These are phyloP conservation scores for Cyclura pinguis DNA, from an alignment of 2,797 vertebrate species.

Conservation along the genomic window DNA sequence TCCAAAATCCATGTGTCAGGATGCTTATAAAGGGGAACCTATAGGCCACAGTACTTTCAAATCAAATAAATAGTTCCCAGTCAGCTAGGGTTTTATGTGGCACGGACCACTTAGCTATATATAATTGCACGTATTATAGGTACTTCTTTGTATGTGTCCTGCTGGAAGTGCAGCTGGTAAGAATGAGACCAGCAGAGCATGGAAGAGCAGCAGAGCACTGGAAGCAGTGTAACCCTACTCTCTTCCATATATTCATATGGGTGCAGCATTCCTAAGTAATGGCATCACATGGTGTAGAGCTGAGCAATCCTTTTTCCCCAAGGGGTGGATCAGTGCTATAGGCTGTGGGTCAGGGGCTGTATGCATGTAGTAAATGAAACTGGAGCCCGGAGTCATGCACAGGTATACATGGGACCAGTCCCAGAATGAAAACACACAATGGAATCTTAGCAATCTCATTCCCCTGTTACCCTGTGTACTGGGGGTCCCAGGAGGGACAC, in stretches of 20 bases:
- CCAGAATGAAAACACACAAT: not conserved
- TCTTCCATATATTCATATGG: not conserved
- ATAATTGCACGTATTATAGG: not conserved
- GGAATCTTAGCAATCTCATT: not conserved
- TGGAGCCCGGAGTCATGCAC: not conserved
- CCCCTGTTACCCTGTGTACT: too few species aligned
- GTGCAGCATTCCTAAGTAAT: not conserved
- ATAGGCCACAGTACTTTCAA: not conserved
- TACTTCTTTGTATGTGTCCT: not conserved
- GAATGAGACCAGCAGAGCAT: not conserved
- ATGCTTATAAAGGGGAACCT: not conserved
- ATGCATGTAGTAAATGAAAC: not conserved
- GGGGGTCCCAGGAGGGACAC: too few species aligned
- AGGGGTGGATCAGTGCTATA: not conserved
- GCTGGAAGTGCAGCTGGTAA: not conserved
- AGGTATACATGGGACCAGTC: not conserved
- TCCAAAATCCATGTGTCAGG: not conserved
- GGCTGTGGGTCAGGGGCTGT: not conserved
- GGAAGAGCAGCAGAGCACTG: not conserved
- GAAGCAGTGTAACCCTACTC: too few species aligned
- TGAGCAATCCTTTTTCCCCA: not conserved
- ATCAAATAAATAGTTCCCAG: not conserved
- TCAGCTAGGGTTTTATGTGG: too few species aligned
- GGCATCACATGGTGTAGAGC: not conserved
- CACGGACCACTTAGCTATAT: not conserved